phyloP scores from a whole-genome alignment of 2,113 vertebrate species.

The Aramus guarauna region DNA sequence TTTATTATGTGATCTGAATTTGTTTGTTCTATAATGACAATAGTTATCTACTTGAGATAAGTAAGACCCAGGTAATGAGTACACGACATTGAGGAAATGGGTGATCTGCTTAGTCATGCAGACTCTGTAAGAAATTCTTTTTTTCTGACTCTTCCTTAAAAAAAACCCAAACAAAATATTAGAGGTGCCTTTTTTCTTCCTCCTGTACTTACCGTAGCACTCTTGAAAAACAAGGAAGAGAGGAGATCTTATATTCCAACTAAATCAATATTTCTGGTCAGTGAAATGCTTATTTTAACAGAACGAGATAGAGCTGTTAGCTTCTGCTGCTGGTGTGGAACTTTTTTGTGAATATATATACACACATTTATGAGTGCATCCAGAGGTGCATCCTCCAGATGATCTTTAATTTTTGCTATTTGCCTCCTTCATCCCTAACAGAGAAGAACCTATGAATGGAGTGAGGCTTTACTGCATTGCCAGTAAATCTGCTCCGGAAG shows the following conservation, averaged over 20 bases:
- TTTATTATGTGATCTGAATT: not conserved
- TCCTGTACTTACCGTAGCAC: not conserved
- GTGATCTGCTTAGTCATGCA: constrained; percentile 5
- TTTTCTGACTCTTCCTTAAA: not conserved
- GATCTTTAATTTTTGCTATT: not conserved
- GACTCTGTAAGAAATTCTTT: not conserved
- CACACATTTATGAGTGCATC: not conserved
- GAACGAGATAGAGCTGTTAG: not conserved
- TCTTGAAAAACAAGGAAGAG: not conserved
- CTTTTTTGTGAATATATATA: not conserved
- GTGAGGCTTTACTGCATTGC: not conserved
- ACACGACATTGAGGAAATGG: not conserved
- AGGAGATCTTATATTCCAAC: constrained; percentile 1
- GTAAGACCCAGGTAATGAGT: not conserved
- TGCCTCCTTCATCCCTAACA: not conserved
- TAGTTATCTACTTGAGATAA: not conserved
- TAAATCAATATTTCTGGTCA: constrained; percentile 13
- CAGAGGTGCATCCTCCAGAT: not conserved
- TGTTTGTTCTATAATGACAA: not conserved
- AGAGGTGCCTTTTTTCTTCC: constrained; percentile 9
- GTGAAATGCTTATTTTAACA: constrained; percentile 12
- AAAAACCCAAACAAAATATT: not conserved
- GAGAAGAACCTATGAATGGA: not conserved
- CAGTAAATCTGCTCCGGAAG: not conserved
- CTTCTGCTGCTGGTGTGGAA: not conserved